phyloP scores from a whole-genome alignment of 2,113 vertebrate species.

The Casuarius casuarius region DNA sequence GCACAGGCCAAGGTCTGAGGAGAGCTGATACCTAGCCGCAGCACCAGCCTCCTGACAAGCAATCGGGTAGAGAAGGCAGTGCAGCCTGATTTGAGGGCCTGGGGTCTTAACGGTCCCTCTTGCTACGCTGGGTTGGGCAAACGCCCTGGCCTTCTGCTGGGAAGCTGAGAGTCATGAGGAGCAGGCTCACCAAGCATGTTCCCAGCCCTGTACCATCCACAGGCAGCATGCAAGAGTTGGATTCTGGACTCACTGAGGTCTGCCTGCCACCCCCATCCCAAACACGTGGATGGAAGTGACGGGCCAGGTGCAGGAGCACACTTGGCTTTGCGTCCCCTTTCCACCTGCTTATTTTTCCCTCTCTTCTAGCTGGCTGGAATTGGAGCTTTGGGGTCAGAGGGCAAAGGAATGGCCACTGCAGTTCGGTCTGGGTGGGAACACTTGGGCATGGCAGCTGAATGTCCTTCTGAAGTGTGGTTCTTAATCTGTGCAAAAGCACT shows the following conservation, averaged over 20 bases:
- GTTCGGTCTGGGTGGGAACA: neutral
- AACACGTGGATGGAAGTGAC: accelerated
- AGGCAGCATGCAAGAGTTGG: neutral
- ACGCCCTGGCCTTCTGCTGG: neutral
- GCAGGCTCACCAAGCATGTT: neutral
- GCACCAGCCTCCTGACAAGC: accelerated
- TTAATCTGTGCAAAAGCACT: neutral
- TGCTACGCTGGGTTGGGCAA: neutral
- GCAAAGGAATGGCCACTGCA: neutral
- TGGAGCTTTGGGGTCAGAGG: neutral
- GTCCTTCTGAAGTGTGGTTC: neutral
- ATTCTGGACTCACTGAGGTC: neutral
- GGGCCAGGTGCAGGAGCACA: neutral
- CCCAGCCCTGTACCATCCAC: neutral
- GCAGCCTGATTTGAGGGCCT: no score
- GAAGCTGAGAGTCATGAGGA: neutral
- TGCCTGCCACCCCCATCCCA: neutral
- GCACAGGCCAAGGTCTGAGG: neutral
- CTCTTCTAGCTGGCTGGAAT: neutral
- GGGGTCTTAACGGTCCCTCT: accelerated
- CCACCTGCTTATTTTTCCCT: neutral
- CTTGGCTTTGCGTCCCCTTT: neutral
- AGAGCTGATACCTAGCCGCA: no score
- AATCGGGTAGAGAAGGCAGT: neutral
- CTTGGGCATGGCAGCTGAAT: neutral